Evolutionary conservation across 2,888 invertebrate species (phyloP), one percentile per base, ranked within the genome.

Genomic region (Phytoseiulus persimilis): DNA sequence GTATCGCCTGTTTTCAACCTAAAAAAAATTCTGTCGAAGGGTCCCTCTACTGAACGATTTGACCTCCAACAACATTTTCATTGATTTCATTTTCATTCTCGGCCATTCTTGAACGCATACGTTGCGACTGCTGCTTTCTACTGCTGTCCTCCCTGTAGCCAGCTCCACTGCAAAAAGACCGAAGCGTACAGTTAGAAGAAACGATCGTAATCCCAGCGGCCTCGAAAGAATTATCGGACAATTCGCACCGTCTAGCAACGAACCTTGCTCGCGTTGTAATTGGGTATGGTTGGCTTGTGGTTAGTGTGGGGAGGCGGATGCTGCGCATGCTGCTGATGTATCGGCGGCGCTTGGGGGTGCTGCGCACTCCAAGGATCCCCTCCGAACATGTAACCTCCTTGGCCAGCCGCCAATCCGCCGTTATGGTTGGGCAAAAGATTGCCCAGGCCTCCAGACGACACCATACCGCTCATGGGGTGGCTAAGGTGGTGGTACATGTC

Each of bases 321-420:
- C 65, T 65, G 65, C 65, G 65, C 28, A 14, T 65, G 65, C 65
- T 65, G 65, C 28, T 65, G 65, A 28, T 65, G 65, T 28, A 65
- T 14, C 65, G 65, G 65, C 65, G 65, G 65, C 65, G 65, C 65
- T 28, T 65, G 65, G 28, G 65, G 18, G 65, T 65, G 65, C 65
- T 65, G 65, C 9, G 65, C 65, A 65, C 65, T 65, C 65, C 65
- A 65, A 65, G 65, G 65, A 65, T 65, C 65, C 65, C 65, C 65
- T 65, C 65, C 65, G 65, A 65, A 65, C 65, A 65, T 65, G 65
- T 65, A 65, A 65, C 65, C 65, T 65, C 65, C 65, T 65, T 65
- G 87, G 0, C 87, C 87, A 33, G 84, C 84, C 39, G 39, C 87
- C n/a, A 33, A 23, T 33, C 87, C 87, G 87, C 45, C 45, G n/a